phyloP scores from a whole-genome alignment of 2,113 vertebrate genomes.

The Spea multiplicata region DNA sequence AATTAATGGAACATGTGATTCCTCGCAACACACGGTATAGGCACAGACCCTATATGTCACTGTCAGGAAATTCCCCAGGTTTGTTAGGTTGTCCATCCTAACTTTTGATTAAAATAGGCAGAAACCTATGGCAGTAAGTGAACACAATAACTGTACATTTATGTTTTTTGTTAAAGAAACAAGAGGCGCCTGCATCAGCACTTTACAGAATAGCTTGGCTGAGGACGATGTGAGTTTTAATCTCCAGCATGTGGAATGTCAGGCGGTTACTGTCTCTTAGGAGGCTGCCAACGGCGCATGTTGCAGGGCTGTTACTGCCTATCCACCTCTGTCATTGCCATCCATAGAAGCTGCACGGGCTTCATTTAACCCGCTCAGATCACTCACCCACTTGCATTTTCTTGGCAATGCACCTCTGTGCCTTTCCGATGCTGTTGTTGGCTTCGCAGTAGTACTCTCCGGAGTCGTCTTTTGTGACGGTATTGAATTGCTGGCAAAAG shows the following conservation, averaged over 20 bases:
- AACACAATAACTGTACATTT: not conserved
- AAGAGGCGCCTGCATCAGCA: too few relatives aligned
- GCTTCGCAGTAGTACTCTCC: constrained; percentile 91
- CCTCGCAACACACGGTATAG: too few relatives aligned
- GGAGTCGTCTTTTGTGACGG: constrained; percentile 76
- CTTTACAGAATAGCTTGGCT: too few relatives aligned
- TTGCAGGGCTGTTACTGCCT: too few relatives aligned
- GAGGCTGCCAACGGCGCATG: too few relatives aligned
- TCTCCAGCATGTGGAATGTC: not conserved
- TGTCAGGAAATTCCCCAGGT: too few relatives aligned
- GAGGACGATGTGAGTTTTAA: not conserved
- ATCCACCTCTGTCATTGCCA: too few relatives aligned
- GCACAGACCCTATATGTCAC: too few relatives aligned
- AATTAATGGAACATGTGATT: too few relatives aligned
- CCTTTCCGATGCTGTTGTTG: constrained; percentile 75
- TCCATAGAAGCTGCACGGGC: not conserved
- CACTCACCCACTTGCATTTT: constrained; percentile 79
- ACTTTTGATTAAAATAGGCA: too few relatives aligned
- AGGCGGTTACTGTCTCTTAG: not conserved
- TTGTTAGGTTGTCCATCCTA: too few relatives aligned
- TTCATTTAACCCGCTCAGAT: constrained; percentile 29
- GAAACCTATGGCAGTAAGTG: not conserved
- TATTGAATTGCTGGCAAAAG: constrained; percentile 76
- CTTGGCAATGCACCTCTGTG: constrained; percentile 78
- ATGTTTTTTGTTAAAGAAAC: not conserved